phyloP scores from a whole-genome alignment of 2,888 invertebrate species.

The Masnerella sp. region DNA sequence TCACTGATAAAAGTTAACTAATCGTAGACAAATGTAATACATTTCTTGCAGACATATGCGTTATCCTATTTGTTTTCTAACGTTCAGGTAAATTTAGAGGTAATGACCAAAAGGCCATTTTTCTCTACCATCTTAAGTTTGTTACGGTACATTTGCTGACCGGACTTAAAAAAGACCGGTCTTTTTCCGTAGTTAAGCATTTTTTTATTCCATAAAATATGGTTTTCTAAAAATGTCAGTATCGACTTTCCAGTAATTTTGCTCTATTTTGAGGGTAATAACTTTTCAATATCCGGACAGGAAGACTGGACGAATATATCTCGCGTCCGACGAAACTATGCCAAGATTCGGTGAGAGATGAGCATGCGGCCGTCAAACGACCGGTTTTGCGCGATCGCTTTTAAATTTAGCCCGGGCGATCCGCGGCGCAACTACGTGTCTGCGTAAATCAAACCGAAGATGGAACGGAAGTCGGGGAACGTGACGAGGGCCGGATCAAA shows the following conservation, averaged over 20 bases:
- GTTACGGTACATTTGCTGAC: no score
- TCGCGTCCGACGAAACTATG: conserved; percentile 18
- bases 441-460: not conserved
- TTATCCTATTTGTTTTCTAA: no score
- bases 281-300: conserved; percentile 17
- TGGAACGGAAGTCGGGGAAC: conserved; percentile 32
- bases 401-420: conserved; percentile 36
- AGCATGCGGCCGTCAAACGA: conserved; percentile 11
- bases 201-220: no score
- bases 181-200: no score
- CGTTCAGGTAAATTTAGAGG: no score
- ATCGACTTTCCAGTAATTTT: conserved; percentile 1
- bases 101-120: no score
- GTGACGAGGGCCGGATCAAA: conserved; percentile 39
- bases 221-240: no score
- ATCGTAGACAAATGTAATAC: no score
- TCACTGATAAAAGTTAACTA: no score
- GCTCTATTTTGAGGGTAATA: conserved; percentile 13
- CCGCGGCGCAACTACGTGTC: not conserved
- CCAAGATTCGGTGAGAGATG: conserved; percentile 16
- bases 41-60: no score
- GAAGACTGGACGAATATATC: conserved; percentile 13
- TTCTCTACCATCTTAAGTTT: no score
- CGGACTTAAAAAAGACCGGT: no score
- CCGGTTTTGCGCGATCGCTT: conserved; percentile 43